phyloP scores from a whole-genome alignment of 2,888 invertebrate species.

The Tipula unca region DNA sequence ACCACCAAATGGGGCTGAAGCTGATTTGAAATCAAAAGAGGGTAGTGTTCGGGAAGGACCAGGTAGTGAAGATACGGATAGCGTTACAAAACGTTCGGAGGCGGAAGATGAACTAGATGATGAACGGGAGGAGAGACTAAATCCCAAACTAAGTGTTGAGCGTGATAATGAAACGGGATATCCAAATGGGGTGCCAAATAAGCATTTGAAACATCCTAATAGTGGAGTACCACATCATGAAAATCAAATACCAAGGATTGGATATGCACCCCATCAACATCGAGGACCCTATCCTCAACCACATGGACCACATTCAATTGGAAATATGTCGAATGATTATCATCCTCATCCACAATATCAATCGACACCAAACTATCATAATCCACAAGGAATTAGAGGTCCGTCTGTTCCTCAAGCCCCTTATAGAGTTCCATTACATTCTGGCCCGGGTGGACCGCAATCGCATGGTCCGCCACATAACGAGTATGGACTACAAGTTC shows the following conservation, averaged over 20 bases:
- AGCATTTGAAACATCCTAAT: not conserved
- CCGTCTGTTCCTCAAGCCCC: not conserved
- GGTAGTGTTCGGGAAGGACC: constrained; percentile 26
- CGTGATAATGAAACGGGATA: constrained; percentile 14
- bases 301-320: not conserved
- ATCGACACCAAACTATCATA: not conserved
- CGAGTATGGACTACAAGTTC: not conserved
- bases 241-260: not conserved
- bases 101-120: not conserved
- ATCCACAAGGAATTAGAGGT: not conserved
- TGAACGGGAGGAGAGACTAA: constrained; percentile 21
- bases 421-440: not conserved
- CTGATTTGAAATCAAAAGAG: constrained; percentile 24
- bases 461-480: not conserved
- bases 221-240: not conserved
- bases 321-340: not conserved
- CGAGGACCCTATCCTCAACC: not conserved
- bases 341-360: constrained; percentile 1
- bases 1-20: not conserved
- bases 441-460: not conserved
- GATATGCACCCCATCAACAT: not conserved
- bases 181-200: not conserved
- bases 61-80: constrained; percentile 28
- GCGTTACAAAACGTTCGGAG: not conserved
- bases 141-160: constrained; percentile 22